Base-by-base conservation (phyloP, 2,113 vertebrate species). In the Cariama cristata region DNA sequence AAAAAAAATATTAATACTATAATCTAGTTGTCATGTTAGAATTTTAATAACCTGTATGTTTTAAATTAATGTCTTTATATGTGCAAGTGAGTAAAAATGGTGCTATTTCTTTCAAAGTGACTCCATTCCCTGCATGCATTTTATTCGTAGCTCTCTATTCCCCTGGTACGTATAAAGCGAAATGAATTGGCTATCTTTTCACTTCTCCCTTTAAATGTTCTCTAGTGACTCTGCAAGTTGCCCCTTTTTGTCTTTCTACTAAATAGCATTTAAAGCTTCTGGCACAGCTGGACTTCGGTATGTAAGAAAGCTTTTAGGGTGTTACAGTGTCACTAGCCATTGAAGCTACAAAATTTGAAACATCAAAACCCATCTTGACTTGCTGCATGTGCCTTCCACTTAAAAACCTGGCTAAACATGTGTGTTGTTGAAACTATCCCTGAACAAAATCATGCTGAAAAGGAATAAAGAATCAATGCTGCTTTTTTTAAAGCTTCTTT, bases 61-160 rank as follows among this genome's bases (percentile, higher is more conserved):
- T 96, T 68, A 75, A 75, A 71, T 85, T 49, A 32, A 80, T 74
- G 90, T 88, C 56, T 75, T 79, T 77, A 14, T 52, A 13, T 75
- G 45, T 60, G n/a, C 40, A 64, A 93, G 69, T 82, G 52, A 77
- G 50, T 73, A 69, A 80, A 93, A 96, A 53, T 67, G 11, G 62
- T 72, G 56, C 21, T 67, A 10, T 56, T 84, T 63, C 68, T 93
- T 94, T 75, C 38, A 87, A 86, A 94, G n/a, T 69, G 63, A 27
- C 56, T 95, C 28, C 72, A 75, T 96, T 95, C 95, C 93, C 98
- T 98, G 98, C 97, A 97, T 97, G 97, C 97, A 97, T 96, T 98
- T 98, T 98, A 97, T 98, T 98, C 98, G 98, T 98, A 98, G 96
- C 95, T 94, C 91, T 98, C 97, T 97, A 98, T 98, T 99, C 98